phyloP scores from a whole-genome alignment of 2,113 vertebrate species.

The Tringa solitaria region DNA sequence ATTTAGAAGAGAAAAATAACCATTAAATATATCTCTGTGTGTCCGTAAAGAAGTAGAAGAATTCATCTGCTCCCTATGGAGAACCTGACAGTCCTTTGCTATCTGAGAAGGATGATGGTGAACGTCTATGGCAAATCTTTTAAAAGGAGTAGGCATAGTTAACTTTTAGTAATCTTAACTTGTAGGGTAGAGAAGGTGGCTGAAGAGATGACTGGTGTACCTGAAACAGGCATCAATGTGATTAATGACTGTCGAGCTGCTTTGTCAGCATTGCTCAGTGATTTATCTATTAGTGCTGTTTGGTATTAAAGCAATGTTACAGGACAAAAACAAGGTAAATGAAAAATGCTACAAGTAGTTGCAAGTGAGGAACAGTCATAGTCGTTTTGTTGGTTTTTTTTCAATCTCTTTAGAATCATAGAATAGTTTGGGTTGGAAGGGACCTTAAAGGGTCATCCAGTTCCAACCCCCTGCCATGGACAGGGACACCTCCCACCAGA shows the following conservation, averaged over 20 bases:
- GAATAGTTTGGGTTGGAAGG: no score
- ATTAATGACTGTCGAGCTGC: rapidly evolving
- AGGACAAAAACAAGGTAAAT: not conserved
- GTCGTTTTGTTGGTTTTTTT: not conserved
- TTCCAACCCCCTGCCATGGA: no score
- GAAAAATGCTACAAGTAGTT: not conserved
- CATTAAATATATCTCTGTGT: not conserved
- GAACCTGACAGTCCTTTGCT: not conserved
- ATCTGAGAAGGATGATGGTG: not conserved
- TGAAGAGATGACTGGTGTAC: not conserved
- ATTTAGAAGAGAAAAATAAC: not conserved
- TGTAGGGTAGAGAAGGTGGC: not conserved
- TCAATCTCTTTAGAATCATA: no score
- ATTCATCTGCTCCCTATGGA: not conserved
- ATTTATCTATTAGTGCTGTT: not conserved
- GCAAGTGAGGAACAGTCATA: not conserved
- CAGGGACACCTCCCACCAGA: no score
- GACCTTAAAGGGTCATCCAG: no score
- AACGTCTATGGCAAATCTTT: not conserved
- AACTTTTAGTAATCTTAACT: not conserved
- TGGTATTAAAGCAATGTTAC: not conserved
- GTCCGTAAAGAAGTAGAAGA: not conserved
- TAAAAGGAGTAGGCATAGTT: not conserved
- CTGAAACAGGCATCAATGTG: not conserved
- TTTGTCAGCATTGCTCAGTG: not conserved